Evolutionary conservation across 2,888 invertebrate genomes (phyloP).

Genomic region (Mylabris sibirica): DNA sequence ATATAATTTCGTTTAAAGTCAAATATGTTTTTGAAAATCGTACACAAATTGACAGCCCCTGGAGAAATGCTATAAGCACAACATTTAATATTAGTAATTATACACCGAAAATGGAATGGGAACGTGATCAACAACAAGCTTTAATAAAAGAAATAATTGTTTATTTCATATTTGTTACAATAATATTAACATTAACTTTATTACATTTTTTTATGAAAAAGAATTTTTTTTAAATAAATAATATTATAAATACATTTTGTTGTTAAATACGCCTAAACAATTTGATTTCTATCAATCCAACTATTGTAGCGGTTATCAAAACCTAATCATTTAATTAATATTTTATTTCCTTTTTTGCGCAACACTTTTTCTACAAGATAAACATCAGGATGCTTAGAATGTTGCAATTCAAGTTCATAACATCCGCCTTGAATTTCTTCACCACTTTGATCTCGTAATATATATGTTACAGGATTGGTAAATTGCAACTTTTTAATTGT

Average conservation of each 20-base stretch:
- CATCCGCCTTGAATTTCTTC: constrained; percentile 44
- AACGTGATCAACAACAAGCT: background rate
- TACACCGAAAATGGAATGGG: too few relatives aligned
- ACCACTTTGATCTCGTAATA: constrained; percentile 42
- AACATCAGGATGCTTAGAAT: constrained; percentile 47
- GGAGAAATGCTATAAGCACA: too few relatives aligned
- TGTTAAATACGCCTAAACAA: background rate
- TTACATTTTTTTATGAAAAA: background rate
- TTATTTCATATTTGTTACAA: background rate
- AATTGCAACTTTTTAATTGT: constrained; percentile 44
- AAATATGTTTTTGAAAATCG: too few relatives aligned
- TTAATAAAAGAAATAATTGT: background rate
- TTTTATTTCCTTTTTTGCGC: constrained; percentile 38
- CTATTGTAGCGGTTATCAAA: background rate
- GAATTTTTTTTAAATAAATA: background rate
- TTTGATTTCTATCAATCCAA: background rate
- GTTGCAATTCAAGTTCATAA: constrained; percentile 47
- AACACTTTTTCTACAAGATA: constrained; percentile 52
- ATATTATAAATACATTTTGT: background rate
- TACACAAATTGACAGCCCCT: too few relatives aligned
- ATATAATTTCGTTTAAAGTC: too few relatives aligned
- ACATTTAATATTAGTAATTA: too few relatives aligned
- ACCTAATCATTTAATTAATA: constrained; percentile 47
- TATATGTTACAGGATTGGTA: constrained; percentile 49
- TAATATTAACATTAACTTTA: background rate